These are phyloP conservation scores for Pristionchus arcanus DNA, from an alignment of 2,888 invertebrate species.

Conservation along the genomic window DNA sequence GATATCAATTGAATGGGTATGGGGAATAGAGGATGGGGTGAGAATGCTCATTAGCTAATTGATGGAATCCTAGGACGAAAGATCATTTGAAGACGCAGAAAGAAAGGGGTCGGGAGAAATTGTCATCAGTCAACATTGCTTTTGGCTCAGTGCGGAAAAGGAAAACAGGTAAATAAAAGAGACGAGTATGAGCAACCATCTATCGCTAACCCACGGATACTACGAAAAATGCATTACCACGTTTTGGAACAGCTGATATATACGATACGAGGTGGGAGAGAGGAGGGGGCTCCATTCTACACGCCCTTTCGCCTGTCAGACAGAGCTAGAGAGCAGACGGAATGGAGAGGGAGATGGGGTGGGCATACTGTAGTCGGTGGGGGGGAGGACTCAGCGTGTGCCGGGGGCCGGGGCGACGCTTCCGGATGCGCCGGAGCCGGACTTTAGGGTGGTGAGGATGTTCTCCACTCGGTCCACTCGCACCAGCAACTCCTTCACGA, in stretches of 20 bases:
- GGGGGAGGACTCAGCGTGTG: neutral
- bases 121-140: conserved; percentile 48
- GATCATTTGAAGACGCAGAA: conserved; percentile 36
- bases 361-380: neutral
- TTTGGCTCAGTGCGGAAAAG: conserved; percentile 12
- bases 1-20: conserved; percentile 15
- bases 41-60: neutral
- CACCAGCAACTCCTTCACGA: conserved; percentile 56
- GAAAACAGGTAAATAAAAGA: neutral
- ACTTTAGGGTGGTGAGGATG: conserved; percentile 52
- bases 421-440: neutral
- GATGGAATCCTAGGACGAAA: conserved; percentile 44
- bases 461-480: conserved; percentile 56
- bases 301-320: neutral
- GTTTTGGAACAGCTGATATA: conserved; percentile 37
- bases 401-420: neutral
- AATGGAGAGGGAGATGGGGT: neutral
- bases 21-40: neutral
- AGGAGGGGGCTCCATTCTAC: neutral
- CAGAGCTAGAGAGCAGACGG: neutral
- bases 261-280: neutral
- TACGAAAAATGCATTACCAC: conserved; percentile 47
- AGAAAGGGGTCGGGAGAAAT: conserved; percentile 25
- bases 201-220: conserved; percentile 40
- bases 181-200: conserved; percentile 19